Conservation (phyloP, 2,113 vertebrate species). For the Mormoops blainvillei region DNA sequence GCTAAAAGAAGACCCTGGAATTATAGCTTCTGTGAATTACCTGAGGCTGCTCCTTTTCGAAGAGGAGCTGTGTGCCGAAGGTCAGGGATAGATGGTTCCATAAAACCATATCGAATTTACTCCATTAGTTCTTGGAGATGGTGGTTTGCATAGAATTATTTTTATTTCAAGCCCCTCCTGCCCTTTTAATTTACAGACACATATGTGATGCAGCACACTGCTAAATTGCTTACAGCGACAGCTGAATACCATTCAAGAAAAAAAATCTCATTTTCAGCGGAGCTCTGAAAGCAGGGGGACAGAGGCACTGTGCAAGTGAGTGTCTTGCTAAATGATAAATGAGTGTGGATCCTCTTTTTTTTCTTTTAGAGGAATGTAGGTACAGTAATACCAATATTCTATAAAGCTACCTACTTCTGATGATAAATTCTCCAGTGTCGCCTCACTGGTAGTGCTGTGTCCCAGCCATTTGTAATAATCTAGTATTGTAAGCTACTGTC, state of each 20-base stretch:
- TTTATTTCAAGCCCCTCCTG: background rate
- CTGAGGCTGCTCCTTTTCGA: background rate
- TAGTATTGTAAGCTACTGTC: constrained; percentile 42
- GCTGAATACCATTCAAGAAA: constrained; percentile 3
- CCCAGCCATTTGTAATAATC: constrained; percentile 53
- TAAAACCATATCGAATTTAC: background rate
- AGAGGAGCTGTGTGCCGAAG: background rate
- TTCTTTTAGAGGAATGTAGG: constrained; percentile 53
- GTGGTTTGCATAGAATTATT: background rate
- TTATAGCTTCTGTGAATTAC: background rate
- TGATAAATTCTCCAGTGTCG: constrained; percentile 61
- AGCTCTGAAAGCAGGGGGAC: constrained; percentile 1
- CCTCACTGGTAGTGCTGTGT: constrained; percentile 11
- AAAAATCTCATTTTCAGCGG: constrained; percentile 37
- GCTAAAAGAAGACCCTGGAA: background rate
- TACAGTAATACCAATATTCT: constrained; percentile 59
- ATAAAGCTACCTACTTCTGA: constrained; percentile 55
- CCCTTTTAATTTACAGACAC: constrained; percentile 48
- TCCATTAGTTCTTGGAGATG: background rate
- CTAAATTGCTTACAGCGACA: background rate
- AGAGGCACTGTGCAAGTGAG: background rate
- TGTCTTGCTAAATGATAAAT: constrained; percentile 65
- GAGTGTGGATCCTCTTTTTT: constrained; percentile 35
- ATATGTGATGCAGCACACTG: background rate
- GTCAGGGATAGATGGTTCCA: background rate